Conservation (phyloP, 2,888 invertebrate genomes). For the Sphaerophoria rueppellii region DNA sequence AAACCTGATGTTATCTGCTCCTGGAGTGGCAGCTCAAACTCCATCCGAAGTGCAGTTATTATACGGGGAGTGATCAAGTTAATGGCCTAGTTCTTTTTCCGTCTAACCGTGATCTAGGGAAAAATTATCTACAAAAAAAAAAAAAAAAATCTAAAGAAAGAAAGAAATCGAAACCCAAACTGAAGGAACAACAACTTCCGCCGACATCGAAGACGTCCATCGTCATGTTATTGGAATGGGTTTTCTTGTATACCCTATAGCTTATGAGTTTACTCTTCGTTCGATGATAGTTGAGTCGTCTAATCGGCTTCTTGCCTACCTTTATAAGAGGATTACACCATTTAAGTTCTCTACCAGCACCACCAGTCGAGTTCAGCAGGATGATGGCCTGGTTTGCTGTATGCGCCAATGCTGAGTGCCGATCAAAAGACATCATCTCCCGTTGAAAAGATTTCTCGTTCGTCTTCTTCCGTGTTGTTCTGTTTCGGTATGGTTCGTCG, state of each 20-base stretch:
- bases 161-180: slow-evolving; percentile 48
- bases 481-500: slow-evolving; percentile 54
- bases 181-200: slow-evolving; percentile 58
- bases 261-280: slow-evolving; percentile 40
- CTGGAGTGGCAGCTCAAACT: slow-evolving; percentile 43
- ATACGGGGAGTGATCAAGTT: slow-evolving; percentile 60
- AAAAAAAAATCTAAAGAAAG: slow-evolving; percentile 9
- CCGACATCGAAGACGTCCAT: neutral
- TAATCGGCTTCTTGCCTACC: slow-evolving; percentile 61
- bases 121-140: slow-evolving; percentile 19
- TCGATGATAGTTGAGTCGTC: slow-evolving; percentile 66
- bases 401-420: neutral
- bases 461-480: slow-evolving; percentile 65
- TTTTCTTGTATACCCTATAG: slow-evolving; percentile 44
- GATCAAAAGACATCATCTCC: slow-evolving; percentile 55
- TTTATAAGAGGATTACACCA: slow-evolving; percentile 69
- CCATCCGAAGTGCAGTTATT: slow-evolving; percentile 55
- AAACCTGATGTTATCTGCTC: slow-evolving; percentile 51
- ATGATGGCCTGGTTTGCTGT: slow-evolving; percentile 2
- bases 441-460: slow-evolving; percentile 41
- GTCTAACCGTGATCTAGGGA: slow-evolving; percentile 50
- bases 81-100: slow-evolving; percentile 65
- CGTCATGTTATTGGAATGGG: slow-evolving; percentile 51
- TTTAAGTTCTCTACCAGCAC: slow-evolving; percentile 7
- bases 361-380: neutral